phyloP scores from a whole-genome alignment of 2,113 vertebrate genomes.

The Aegotheles bennettii region DNA sequence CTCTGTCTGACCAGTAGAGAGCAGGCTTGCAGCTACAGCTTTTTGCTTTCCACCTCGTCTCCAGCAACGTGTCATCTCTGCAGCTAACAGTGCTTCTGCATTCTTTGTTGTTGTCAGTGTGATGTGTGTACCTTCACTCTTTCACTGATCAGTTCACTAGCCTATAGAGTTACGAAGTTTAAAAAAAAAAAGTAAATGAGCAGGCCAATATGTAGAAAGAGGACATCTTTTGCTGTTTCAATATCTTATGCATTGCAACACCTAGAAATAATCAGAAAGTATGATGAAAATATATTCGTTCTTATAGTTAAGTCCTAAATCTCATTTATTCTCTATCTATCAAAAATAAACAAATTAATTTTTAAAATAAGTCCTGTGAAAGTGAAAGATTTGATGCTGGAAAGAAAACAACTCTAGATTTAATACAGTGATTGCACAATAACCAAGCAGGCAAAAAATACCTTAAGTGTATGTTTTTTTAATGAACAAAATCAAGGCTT shows the following conservation, averaged over 20 bases:
- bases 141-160: constrained; percentile 24
- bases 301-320: not conserved
- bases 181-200: not conserved
- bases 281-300: not conserved
- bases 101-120: constrained; percentile 68
- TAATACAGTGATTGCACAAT: not conserved
- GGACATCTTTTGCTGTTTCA: not conserved
- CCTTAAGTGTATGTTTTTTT: not conserved
- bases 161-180: not conserved
- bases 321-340: not conserved
- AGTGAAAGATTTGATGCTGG: not conserved
- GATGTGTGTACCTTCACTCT: constrained; percentile 51
- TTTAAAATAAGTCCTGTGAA: not conserved
- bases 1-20: constrained; percentile 20
- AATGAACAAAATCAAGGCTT: not conserved
- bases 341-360: not conserved
- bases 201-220: not conserved
- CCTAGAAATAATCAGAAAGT: not conserved
- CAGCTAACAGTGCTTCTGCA: constrained; percentile 66
- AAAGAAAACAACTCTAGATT: not conserved
- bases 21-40: constrained; percentile 50
- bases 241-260: not conserved
- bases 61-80: constrained; percentile 19
- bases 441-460: not conserved
- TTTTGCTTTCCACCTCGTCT: constrained; percentile 47